A percentile compares a stretch with the other conserved stretches of the same genome.
These are phyloP conservation scores for Drosophila siamana DNA, from an alignment of 2,888 invertebrate species.

Conservation along the genomic window DNA sequence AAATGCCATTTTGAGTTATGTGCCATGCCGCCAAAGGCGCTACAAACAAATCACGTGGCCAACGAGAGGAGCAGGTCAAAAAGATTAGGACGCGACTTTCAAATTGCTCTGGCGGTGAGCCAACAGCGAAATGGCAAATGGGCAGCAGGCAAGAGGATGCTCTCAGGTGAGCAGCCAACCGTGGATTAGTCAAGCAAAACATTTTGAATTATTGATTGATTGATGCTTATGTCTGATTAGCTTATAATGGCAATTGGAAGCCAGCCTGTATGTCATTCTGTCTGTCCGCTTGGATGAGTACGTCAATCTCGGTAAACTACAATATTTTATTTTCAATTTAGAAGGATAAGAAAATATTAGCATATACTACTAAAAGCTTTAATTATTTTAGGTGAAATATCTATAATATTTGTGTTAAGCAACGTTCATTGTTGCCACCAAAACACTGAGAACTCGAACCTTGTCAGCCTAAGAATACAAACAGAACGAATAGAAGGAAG, in stretches of 20 bases:
- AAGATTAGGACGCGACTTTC: conserved; percentile 68
- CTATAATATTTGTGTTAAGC: neutral
- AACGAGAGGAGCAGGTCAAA: conserved; percentile 48
- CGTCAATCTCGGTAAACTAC: neutral
- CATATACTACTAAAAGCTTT: neutral
- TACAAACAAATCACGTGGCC: conserved; percentile 70
- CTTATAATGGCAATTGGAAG: neutral
- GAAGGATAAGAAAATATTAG: neutral
- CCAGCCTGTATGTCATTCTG: neutral
- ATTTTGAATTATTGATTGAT: conserved; percentile 50
- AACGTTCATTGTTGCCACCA: too few relatives aligned
- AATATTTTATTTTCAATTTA: neutral
- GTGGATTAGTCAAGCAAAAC: neutral
- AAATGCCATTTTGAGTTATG: conserved; percentile 75
- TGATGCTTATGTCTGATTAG: conserved; percentile 34
- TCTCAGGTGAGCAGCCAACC: conserved; percentile 9
- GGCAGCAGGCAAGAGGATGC: neutral
- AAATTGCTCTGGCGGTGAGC: conserved; percentile 57
- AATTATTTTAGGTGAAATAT: neutral
- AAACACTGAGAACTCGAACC: too few relatives aligned
- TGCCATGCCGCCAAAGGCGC: conserved; percentile 34
- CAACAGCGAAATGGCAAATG: conserved; percentile 18
- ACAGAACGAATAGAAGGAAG: neutral
- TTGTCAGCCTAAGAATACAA: neutral
- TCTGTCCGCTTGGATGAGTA: neutral